These are phyloP conservation scores for Poeciliopsis gracilis DNA, from an alignment of 2,797 vertebrate species.

Conservation along the genomic window DNA sequence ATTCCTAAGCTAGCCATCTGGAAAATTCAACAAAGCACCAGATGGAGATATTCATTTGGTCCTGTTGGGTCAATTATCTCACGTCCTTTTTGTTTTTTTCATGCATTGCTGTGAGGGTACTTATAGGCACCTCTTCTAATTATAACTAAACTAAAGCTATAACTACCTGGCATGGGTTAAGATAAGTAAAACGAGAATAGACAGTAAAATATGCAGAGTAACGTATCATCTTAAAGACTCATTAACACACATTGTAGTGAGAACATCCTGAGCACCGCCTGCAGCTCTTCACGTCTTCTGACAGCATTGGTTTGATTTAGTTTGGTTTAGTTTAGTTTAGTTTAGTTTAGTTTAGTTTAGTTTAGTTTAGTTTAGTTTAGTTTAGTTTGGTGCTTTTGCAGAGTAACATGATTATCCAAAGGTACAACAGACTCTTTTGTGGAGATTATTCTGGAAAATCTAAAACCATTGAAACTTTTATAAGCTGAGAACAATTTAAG, in stretches of 20 bases:
- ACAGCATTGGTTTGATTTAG: not conserved
- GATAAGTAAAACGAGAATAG: not conserved
- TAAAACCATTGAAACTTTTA: not conserved
- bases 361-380: not conserved
- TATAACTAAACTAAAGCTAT: not conserved
- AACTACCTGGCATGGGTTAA: not conserved
- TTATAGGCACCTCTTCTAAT: not conserved
- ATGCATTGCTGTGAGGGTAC: slow-evolving; percentile 2
- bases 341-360: not conserved
- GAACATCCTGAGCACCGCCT: not conserved
- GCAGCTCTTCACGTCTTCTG: not conserved
- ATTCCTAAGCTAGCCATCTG: slow-evolving; percentile 63
- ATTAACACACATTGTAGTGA: not conserved
- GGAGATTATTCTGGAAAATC: not conserved
- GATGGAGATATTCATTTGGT: slow-evolving; percentile 34
- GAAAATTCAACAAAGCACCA: slow-evolving; percentile 51
- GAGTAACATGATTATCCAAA: not conserved
- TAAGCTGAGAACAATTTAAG: not conserved
- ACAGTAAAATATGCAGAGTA: not conserved
- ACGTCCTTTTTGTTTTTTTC: slow-evolving; percentile 38
- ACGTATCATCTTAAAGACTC: not conserved
- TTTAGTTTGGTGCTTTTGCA: not conserved
- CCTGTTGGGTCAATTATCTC: slow-evolving; percentile 49
- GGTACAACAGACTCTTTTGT: not conserved
- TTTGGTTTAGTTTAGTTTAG: not conserved